Percentiles rank a stretch among this genome's conserved stretches.
These are phyloP conservation scores for Hemaris fuciformis DNA, from an alignment of 2,888 invertebrate species.

Conservation along the genomic window DNA sequence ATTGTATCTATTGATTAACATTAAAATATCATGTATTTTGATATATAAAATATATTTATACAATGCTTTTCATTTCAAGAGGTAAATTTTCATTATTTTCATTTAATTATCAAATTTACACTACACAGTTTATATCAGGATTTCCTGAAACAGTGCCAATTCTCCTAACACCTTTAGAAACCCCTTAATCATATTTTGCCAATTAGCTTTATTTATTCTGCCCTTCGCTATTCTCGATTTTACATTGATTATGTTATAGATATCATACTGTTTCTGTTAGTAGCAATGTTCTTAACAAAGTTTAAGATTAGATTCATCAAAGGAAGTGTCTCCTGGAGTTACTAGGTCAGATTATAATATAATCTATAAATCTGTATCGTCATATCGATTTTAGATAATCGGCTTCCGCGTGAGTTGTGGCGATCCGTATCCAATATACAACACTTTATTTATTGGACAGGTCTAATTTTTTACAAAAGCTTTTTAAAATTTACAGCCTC, in stretches of 20 bases:
- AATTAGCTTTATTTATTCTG: too few relatives aligned
- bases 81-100: too few relatives aligned
- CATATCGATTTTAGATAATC: neutral
- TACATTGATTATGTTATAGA: neutral
- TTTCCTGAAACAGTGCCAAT: too few relatives aligned
- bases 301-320: neutral
- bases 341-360: constrained; percentile 36
- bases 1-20: too few relatives aligned
- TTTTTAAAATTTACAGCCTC: too few relatives aligned
- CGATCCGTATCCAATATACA: neutral
- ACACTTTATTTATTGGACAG: neutral
- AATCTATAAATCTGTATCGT: constrained; percentile 11
- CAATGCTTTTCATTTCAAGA: too few relatives aligned
- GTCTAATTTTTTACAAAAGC: neutral
- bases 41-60: too few relatives aligned
- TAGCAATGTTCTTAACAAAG: neutral
- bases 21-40: too few relatives aligned
- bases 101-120: too few relatives aligned
- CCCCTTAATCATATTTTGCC: too few relatives aligned
- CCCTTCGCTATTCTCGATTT: neutral
- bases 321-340: constrained; percentile 19
- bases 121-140: too few relatives aligned
- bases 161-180: too few relatives aligned
- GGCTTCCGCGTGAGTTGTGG: neutral
- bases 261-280: neutral